phyloP scores from a whole-genome alignment of 92 coral and sea anemone genomes.

The Bergia puertoricense region DNA sequence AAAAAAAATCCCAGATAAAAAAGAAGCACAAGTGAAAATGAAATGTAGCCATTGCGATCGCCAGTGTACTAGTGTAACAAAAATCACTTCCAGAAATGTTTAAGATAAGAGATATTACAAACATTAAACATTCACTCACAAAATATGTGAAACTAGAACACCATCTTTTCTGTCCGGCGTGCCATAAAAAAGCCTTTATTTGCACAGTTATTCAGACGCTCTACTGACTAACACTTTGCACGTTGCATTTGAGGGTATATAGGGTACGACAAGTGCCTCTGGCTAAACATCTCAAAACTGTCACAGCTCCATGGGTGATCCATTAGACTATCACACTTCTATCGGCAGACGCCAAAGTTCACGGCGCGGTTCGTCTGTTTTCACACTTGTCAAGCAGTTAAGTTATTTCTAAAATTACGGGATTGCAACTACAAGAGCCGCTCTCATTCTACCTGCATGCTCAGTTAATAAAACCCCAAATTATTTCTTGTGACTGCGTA shows the following conservation, averaged over 20 bases:
- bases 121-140: not conserved
- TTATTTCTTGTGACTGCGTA: no score
- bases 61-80: no score
- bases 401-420: no score
- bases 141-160: not conserved
- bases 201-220: no score
- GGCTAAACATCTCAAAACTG: not conserved
- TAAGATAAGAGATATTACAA: not conserved
- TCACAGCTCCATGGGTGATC: not conserved
- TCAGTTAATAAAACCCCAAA: no score
- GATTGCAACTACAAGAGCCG: no score
- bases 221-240: no score
- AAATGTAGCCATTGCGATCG: not conserved
- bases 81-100: not conserved
- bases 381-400: no score
- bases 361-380: not conserved
- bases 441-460: no score
- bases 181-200: no score
- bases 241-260: not conserved
- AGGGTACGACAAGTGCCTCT: not conserved
- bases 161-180: not conserved
- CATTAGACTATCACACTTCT: not conserved
- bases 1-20: no score
- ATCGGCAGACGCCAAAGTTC: not conserved
- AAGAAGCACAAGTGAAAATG: not conserved